Base-by-base conservation (phyloP, 2,113 vertebrate species). In the Peromyscus maniculatus region DNA sequence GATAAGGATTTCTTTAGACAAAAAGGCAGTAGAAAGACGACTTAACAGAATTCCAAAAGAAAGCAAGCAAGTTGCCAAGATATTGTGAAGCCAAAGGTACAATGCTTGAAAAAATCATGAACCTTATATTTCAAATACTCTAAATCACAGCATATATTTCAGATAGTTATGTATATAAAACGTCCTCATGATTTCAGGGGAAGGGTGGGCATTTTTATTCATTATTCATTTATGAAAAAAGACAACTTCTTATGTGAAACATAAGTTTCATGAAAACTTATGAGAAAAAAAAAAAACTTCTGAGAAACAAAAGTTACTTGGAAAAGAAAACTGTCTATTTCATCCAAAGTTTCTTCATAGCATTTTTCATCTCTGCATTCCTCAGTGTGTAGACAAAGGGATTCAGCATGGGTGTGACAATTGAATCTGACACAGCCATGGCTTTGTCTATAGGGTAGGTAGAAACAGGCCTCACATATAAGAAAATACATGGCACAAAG, bases 341-440 rank as follows among this genome's bases (percentile, higher is more conserved):
- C 22, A 1, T 46, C 87, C 71, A 93, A 5, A 91, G 19, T 86
- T 88, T 97, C 71, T 43, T 97, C 87, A 94, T 91, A 39, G 84
- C 43, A 87, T 69, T 67, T 87, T 87, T 67, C 39, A 87, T 46
- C 16, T 87, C 84, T 12, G 64, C 3, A 26, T 96, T 97, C 57
- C 95, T 95, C 55, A 95, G 16, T 7, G 91, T 97, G 7, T 93
- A 97, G 71, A 95, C 95, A 71, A 93, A 78, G 3, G 91, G 87
- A 17, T 97, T 94, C 94, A 91, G 36, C 96, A 97, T 91, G 55
- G 93, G 96, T 2, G 91, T 87, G 46, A 97, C 49, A 21, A 96
- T 69, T 21, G 92, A 88, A 3, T 92, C 78, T 8, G 87, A 96
- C 64, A 94, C 43, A 8, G 46, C 19, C 96, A 97, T 95, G 2